Evolutionary conservation across 2,113 vertebrate species (phyloP).

Genomic region (Bothrops jararaca): DNA sequence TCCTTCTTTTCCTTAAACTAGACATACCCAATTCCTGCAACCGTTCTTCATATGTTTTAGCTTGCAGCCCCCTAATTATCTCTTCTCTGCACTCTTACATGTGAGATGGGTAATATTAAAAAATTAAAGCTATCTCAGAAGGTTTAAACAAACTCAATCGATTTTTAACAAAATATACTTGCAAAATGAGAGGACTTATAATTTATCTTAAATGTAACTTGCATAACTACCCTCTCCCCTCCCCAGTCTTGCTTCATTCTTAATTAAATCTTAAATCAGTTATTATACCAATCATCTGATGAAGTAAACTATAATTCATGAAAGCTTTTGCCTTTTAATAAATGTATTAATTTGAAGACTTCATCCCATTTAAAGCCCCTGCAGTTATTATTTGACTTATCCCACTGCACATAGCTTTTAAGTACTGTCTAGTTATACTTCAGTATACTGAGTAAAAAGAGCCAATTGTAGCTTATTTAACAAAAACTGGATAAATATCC

Average conservation of each 20-base stretch:
- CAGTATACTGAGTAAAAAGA: not conserved
- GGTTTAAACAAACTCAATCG: not conserved
- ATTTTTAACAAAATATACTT: not conserved
- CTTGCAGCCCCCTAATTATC: too few species aligned
- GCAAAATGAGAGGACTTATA: not conserved
- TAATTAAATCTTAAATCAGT: not conserved
- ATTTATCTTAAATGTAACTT: not conserved
- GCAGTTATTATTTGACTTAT: not conserved
- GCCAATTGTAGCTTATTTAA: not conserved
- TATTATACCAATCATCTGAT: not conserved
- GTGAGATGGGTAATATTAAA: not conserved
- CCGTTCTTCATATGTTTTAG: too few species aligned
- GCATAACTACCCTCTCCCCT: not conserved
- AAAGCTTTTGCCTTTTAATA: not conserved
- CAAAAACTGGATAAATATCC: not conserved
- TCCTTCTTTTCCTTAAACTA: too few species aligned
- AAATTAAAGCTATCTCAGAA: not conserved
- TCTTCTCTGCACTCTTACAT: not conserved
- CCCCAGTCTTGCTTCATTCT: not conserved
- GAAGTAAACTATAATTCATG: not conserved
- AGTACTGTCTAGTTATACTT: not conserved
- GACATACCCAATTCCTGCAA: too few species aligned
- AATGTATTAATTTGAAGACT: not conserved
- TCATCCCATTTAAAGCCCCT: not conserved
- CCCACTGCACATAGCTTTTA: not conserved